Evolutionary conservation across 2,113 vertebrate species (phyloP).

Genomic region (Herpailurus yagouaroundi): DNA sequence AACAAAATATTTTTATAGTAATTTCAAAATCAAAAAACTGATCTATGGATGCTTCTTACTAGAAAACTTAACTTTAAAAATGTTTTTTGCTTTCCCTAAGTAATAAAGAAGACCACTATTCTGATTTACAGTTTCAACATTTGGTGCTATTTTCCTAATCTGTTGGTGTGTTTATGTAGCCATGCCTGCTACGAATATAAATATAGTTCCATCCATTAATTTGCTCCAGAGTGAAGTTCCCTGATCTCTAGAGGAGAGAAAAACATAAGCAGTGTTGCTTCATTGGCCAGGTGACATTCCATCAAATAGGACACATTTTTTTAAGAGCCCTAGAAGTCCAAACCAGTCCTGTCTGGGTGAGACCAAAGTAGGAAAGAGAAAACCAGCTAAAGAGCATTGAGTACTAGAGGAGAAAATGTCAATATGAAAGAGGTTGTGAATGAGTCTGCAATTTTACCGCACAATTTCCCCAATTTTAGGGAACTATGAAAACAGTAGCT

Average conservation of each 20-base stretch:
- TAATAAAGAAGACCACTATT: neutral
- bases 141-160: neutral
- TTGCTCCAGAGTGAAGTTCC: slow-evolving; percentile 2
- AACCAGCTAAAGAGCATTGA: neutral
- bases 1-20: neutral
- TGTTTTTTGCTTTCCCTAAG: neutral
- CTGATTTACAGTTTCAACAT: neutral
- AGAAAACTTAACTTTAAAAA: neutral
- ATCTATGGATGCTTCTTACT: neutral
- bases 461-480: slow-evolving; percentile 54
- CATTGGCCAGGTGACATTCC: slow-evolving; percentile 26
- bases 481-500: slow-evolving; percentile 48
- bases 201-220: neutral
- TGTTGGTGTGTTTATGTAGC: neutral
- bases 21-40: neutral
- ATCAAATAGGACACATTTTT: slow-evolving; percentile 38
- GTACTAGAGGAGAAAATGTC: neutral
- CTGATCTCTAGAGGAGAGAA: slow-evolving; percentile 33
- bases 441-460: slow-evolving; percentile 75
- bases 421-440: slow-evolving; percentile 36
- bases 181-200: neutral
- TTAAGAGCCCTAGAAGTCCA: slow-evolving; percentile 27
- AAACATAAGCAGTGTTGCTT: neutral
- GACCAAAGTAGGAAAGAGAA: slow-evolving; percentile 33
- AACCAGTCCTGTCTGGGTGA: slow-evolving; percentile 59